Evolutionary conservation across 2,113 vertebrate species (phyloP).

Genomic region (Zosterops lateralis): DNA sequence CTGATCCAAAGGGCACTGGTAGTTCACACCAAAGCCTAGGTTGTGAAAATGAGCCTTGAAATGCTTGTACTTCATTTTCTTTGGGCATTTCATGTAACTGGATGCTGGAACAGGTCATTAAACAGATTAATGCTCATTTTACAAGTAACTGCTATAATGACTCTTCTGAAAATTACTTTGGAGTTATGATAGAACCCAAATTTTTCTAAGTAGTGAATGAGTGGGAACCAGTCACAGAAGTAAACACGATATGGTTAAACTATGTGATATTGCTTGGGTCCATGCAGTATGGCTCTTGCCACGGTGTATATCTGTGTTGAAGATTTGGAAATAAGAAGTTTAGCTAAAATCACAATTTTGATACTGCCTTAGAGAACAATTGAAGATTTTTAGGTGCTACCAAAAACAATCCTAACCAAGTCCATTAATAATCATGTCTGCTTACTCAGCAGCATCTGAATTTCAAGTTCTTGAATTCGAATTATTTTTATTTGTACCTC

Average conservation of each 20-base stretch:
- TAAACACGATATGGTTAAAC: neutral
- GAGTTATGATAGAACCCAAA: neutral
- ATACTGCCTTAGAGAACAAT: neutral
- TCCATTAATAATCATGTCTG: neutral
- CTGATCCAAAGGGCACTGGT: neutral
- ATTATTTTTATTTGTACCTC: neutral
- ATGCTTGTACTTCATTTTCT: neutral
- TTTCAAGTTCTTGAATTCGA: neutral
- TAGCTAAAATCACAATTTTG: neutral
- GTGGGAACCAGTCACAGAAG: neutral
- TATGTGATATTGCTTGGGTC: neutral
- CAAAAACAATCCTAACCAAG: neutral
- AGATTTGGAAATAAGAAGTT: neutral
- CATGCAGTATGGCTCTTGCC: neutral
- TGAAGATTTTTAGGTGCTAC: neutral
- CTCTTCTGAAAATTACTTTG: neutral
- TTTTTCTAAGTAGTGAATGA: neutral
- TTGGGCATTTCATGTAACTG: neutral
- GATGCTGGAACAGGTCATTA: neutral
- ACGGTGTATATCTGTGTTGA: rapidly evolving
- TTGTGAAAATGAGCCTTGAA: neutral
- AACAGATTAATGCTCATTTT: neutral
- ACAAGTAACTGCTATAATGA: neutral
- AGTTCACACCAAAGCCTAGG: neutral
- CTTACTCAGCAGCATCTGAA: neutral